These are phyloP conservation scores for Aphelinus certus DNA, from an alignment of 1,140 invertebrate species.

Conservation along the genomic window DNA sequence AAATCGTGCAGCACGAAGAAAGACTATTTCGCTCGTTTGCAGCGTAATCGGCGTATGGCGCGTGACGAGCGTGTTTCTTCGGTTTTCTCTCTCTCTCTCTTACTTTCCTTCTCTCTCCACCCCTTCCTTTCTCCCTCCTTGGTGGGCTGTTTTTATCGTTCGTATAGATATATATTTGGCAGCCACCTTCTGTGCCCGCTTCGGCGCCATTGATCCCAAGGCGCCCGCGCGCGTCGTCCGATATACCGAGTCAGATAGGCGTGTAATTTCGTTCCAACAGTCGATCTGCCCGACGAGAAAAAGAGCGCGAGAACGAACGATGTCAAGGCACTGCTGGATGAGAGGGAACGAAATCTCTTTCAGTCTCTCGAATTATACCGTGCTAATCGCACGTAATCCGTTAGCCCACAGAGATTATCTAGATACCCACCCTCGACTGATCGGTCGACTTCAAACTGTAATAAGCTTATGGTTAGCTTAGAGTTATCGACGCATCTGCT, in stretches of 20 bases:
- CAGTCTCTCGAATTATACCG: conserved; percentile 28
- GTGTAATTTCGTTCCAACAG: conserved; percentile 28
- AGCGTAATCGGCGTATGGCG: neutral
- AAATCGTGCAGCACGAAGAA: too few relatives aligned
- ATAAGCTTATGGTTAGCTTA: conserved; percentile 17
- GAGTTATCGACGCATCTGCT: too few relatives aligned
- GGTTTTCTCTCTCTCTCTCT: too few relatives aligned
- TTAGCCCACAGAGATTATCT: conserved; percentile 13
- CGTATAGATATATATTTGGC: neutral
- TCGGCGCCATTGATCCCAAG: conserved; percentile 21
- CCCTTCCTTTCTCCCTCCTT: too few relatives aligned
- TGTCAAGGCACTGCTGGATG: neutral
- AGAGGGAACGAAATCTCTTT: conserved; percentile 12
- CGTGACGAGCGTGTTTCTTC: neutral
- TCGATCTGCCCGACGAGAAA: conserved; percentile 10
- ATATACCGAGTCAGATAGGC: conserved; percentile 26
- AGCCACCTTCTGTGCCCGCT: neutral
- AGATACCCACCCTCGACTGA: neutral
- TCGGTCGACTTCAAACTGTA: conserved; percentile 3
- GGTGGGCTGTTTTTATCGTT: neutral
- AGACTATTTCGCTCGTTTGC: too few relatives aligned
- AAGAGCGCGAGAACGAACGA: neutral
- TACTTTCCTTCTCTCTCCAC: too few relatives aligned
- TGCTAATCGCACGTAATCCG: conserved; percentile 31
- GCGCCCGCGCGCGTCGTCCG: neutral